Evolutionary conservation across 2,888 invertebrate genomes (phyloP), one percentile per base, ranked within the genome.

Genomic region (Ichneumoninae sp.): DNA sequence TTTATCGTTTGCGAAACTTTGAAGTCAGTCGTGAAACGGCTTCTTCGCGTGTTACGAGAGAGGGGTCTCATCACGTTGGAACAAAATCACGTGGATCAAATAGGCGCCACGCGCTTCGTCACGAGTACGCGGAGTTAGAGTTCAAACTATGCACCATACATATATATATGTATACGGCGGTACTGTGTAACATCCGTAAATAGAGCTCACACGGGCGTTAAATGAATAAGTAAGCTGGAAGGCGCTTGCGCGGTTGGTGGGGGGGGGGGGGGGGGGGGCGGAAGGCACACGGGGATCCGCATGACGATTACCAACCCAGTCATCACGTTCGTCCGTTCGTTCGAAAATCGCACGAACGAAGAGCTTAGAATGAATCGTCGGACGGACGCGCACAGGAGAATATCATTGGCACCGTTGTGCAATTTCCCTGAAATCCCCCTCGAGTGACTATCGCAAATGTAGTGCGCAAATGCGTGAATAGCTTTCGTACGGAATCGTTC

Each of bases 91-190:
- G 73, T 74, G 71, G 74, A 83, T 77, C 60, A 40, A 79, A 54
- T 26, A 85, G 83, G 76, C 80, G 85, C 80, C 76, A 78, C 57
- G 57, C 74, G 74, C 44, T 74, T 66, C 52, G 66, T 81, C 65
- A 30, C 54, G 16, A 74, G 76, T 70, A 33, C 33, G 22, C 10
- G 13, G 47, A 26, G n/a, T 13, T n/a, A 63, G 63, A 63, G 63
- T 63, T 63, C 63, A 63, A 30, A 30, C 30, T 33, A 30, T 6
- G 33, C 7, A n/a, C 16, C 6, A 19, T 52, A n/a, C 4, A 19
- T 7, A 52, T 19, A 50, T n/a, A 50, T 50, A 40, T 40, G 10
- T 50, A 13, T 50, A 63, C 63, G 30, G 26, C 57, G 16, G 33
- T 30, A 63, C 63, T 33, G 30, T 63, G 63, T 33, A 63, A 63